Evolutionary conservation across 2,888 invertebrate species (phyloP).

Genomic region (Agriopis leucophaearia): DNA sequence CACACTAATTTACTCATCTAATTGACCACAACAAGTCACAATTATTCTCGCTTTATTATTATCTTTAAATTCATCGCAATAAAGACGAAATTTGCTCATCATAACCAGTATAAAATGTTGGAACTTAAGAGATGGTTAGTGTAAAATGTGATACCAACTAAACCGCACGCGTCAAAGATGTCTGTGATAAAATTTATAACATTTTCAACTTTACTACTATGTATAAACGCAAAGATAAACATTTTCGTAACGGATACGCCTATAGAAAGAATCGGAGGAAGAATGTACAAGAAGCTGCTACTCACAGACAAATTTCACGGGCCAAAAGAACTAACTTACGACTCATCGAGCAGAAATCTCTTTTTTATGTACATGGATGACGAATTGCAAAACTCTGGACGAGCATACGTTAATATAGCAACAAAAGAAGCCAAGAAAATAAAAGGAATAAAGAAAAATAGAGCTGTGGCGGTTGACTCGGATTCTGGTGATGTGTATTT

Average conservation of each 20-base stretch:
- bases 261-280: constrained; percentile 67
- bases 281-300: constrained; percentile 72
- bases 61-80: constrained; percentile 40
- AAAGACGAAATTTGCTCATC: constrained; percentile 52
- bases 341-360: constrained; percentile 73
- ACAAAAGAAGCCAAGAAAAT: constrained; percentile 70
- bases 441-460: constrained; percentile 70
- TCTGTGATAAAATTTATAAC: constrained; percentile 49
- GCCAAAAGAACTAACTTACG: constrained; percentile 75
- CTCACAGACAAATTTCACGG: constrained; percentile 64
- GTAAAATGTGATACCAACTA: constrained; percentile 50
- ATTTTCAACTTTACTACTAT: constrained; percentile 50
- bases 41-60: constrained; percentile 30
- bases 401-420: constrained; percentile 70
- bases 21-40: constrained; percentile 52
- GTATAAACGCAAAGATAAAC: constrained; percentile 61
- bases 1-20: constrained; percentile 64
- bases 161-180: constrained; percentile 55
- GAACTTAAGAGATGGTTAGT: constrained; percentile 59
- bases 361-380: constrained; percentile 82
- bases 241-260: constrained; percentile 68
- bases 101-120: constrained; percentile 53
- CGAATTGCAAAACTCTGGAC: constrained; percentile 69
- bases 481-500: constrained; percentile 77
- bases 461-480: constrained; percentile 72